Evolutionary conservation across 1,140 invertebrate genomes (phyloP).

Genomic region (Drosophila mojavensis): DNA sequence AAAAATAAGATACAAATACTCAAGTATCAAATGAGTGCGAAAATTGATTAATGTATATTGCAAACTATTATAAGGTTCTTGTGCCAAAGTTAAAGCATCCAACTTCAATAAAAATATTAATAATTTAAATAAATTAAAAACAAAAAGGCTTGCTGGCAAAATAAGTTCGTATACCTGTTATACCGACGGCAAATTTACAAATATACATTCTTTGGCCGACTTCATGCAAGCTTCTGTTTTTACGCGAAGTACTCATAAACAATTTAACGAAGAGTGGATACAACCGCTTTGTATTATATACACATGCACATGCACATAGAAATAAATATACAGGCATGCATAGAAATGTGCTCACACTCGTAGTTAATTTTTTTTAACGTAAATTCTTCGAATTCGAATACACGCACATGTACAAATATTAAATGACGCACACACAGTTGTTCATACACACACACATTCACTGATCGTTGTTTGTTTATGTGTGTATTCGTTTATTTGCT

Average conservation of each 20-base stretch:
- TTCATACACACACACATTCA: neutral
- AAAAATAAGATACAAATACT: constrained; percentile 1
- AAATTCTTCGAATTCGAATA: neutral
- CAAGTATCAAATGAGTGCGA: constrained; percentile 19
- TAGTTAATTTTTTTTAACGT: neutral
- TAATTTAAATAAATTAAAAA: neutral
- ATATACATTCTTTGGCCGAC: neutral
- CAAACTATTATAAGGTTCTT: constrained; percentile 9
- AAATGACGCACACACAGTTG: neutral
- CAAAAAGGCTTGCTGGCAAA: neutral
- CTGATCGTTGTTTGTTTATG: constrained; percentile 35
- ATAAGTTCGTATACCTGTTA: constrained; percentile 17
- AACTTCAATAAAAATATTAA: neutral
- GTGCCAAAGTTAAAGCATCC: neutral
- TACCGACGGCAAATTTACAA: constrained; percentile 20
- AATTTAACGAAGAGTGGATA: neutral
- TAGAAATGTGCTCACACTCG: neutral
- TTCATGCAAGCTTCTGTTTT: neutral
- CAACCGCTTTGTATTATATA: neutral
- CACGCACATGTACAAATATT: constrained; percentile 6
- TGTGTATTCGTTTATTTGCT: constrained; percentile 47
- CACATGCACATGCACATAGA: neutral
- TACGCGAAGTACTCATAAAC: neutral
- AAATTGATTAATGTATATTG: constrained; percentile 20
- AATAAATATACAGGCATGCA: neutral